Conservation (phyloP, 2,113 vertebrate genomes). For the Xenopus tropicalis region UCB_Xtro_10.0 CM004444.2:6454501-6455000, state of each 20-base stretch:
- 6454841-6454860: too few species aligned
- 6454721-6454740: slow-evolving; percentile 78
- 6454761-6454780: slow-evolving; percentile 74
- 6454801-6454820: slow-evolving; percentile 72
- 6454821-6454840: slow-evolving; percentile 62
- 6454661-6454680: slow-evolving; percentile 64
- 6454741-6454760: slow-evolving; percentile 75
- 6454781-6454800: slow-evolving; percentile 67
- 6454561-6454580: slow-evolving; percentile 72
- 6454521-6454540: slow-evolving; percentile 80
- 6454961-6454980: slow-evolving; percentile 78
- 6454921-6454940: slow-evolving; percentile 95
- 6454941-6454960: slow-evolving; percentile 88
- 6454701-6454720: slow-evolving; percentile 76
- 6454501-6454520: slow-evolving; percentile 68
- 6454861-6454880: too few species aligned
- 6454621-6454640: slow-evolving; percentile 58
- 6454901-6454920: slow-evolving; percentile 84
- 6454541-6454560: slow-evolving; percentile 85
- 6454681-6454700: slow-evolving; percentile 72
- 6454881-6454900: too few species aligned
- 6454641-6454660: slow-evolving; percentile 52
- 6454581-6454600: slow-evolving; percentile 83
- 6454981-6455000: not conserved
- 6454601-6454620: slow-evolving; percentile 88